Evolutionary conservation across 2,113 vertebrate genomes (phyloP), one percentile per base, ranked within the genome.

Genomic region (Penelope pileata): DNA sequence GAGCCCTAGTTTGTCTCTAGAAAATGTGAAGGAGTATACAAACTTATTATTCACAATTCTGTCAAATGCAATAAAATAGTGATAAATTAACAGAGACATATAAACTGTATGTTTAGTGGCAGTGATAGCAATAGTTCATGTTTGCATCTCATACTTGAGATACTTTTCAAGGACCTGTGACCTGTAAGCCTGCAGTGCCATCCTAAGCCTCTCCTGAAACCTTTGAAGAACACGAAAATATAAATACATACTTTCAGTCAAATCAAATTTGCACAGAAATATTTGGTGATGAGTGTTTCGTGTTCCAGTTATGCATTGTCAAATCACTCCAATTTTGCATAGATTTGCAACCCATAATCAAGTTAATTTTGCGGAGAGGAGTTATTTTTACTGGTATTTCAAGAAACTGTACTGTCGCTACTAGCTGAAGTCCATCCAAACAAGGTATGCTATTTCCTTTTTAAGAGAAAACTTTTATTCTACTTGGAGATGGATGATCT

Each of bases 401-500:
- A 68, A 82, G 67, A 53, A 86, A 53, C 27, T 27, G 40, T 47
- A 27, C 42, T 45, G 14, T 36, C 43, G 74, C 38, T 63, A 47
- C n/a, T 4, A 56, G 51, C 43, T 34, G 40, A 75, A 86, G 51
- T 53, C 63, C 43, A 81, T 23, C 14, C 48, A 74, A 34, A 91
- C 4, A 7, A 88, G 26, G 34, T 10, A 56, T 56, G 17, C 45
- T 48, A 77, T 45, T 93, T 75, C 72, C 70, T n/a, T 75, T 29
- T 40, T 76, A 81, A 85, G 68, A 70, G 74, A 93, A 91, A 86
- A 29, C 17, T 83, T 69, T 26, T 83, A 27, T 80, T 88, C 40
- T 40, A 78, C 51, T 81, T 86, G 69, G 60, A 96, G 91, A 96
- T 79, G 73, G 58, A 97, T 96, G 80, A 38, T 64, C 64, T 81